Evolutionary conservation across 30 jellyfish, hydroid and myxozoan genomes (phyloP).

Genomic region (Chrysaora quinquecirrha): DNA sequence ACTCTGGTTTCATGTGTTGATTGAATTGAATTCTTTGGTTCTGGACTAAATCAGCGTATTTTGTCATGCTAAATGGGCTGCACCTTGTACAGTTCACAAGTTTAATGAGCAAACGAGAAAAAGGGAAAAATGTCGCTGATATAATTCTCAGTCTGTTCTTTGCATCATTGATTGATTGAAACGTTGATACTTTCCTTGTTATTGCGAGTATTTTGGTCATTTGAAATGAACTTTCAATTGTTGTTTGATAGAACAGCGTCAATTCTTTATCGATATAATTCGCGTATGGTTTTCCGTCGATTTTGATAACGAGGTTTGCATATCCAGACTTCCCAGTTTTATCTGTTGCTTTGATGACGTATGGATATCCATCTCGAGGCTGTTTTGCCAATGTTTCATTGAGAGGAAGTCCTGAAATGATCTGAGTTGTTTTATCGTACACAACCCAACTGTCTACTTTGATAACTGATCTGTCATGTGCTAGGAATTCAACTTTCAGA

Average conservation of each 20-base stretch:
- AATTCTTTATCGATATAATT: conserved; percentile 29
- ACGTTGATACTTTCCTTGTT: conserved; percentile 61
- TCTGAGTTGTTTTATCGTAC: conserved; percentile 47
- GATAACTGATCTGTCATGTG: conserved; percentile 29
- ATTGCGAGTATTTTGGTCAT: conserved; percentile 39
- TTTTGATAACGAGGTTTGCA: conserved; percentile 37
- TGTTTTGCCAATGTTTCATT: conserved; percentile 51
- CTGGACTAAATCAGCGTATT: background rate
- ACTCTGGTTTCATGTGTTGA: conserved; percentile 52
- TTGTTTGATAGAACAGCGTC: conserved; percentile 4
- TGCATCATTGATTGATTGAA: conserved; percentile 9
- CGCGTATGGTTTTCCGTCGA: conserved; percentile 43
- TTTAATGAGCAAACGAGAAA: background rate
- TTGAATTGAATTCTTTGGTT: conserved; percentile 4
- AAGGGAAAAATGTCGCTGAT: conserved; percentile 6
- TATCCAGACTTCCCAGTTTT: conserved; percentile 62
- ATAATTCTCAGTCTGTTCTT: conserved; percentile 26
- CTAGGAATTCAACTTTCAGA: conserved; percentile 36
- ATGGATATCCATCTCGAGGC: conserved; percentile 74
- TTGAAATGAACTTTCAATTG: conserved; percentile 9
- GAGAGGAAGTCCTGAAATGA: conserved; percentile 78
- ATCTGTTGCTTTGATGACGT: conserved; percentile 81
- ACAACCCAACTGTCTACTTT: conserved; percentile 61
- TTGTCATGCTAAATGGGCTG: conserved; percentile 13
- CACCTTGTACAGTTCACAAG: conserved; percentile 58